Evolutionary conservation across 2,888 invertebrate species (phyloP).

Genomic region (Alitta virens): DNA sequence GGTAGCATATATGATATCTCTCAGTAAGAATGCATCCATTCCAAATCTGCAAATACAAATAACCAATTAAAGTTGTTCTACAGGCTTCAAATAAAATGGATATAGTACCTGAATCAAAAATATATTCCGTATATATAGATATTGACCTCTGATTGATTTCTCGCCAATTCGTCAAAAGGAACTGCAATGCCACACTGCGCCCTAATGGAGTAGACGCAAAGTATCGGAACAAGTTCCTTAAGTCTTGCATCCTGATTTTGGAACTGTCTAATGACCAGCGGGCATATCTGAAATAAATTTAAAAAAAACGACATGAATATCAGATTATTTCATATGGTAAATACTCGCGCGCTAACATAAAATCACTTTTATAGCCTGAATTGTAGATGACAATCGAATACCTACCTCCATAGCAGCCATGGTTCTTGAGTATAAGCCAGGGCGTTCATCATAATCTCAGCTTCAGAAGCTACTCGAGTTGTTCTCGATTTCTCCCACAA

Average conservation of each 20-base stretch:
- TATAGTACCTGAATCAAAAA: no score
- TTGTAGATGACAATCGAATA: no score
- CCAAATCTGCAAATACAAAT: constrained; percentile 39
- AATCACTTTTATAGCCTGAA: no score
- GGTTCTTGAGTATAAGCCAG: constrained; percentile 50
- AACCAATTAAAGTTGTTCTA: no score
- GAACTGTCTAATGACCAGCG: constrained; percentile 47
- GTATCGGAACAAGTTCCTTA: constrained; percentile 48
- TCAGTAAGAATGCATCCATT: constrained; percentile 42
- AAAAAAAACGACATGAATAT: no score
- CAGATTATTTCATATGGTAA: no score
- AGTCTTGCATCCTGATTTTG: constrained; percentile 51
- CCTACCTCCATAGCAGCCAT: constrained; percentile 53
- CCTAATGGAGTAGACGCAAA: constrained; percentile 47
- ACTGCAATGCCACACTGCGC: constrained; percentile 48
- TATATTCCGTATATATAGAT: neutral
- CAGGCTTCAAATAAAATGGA: no score
- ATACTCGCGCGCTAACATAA: no score
- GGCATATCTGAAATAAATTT: constrained; percentile 40
- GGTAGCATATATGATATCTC: constrained; percentile 47
- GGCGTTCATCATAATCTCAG: constrained; percentile 50
- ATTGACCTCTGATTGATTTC: constrained; percentile 44
- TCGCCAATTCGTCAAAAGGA: constrained; percentile 52
- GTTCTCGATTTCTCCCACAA: constrained; percentile 47
- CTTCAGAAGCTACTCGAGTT: constrained; percentile 47